Evolutionary conservation across 2,797 vertebrate species (phyloP), one percentile per base, ranked within the genome.

Genomic region (Sebastes itinus): DNA sequence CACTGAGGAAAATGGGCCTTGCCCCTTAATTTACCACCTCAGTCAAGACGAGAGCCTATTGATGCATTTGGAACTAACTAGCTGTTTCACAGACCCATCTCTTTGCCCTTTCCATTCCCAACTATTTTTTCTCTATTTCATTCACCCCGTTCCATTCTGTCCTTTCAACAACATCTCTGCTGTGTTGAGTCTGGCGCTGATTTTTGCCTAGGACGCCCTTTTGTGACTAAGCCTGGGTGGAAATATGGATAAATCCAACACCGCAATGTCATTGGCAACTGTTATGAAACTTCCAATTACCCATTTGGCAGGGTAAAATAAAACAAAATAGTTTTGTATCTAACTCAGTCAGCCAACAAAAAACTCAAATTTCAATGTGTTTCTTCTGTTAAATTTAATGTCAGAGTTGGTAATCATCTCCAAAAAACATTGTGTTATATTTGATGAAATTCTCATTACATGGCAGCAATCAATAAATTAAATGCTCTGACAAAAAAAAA

Each of bases 21-120:
- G 88, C 89, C 88, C 89, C 82, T 87, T 92, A 91, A 93, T 92
- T 94, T 93, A 89, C 86, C 71, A 68, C 88, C 87, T 59, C 69
- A 91, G 88, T 86, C 89, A 79, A 80, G 76, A 88, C 80, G 81
- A 89, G 72, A 83, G 71, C 67, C 87, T 62, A 62, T 65, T 79
- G 86, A 89, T 91, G 85, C 86, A 86, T 91, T 91, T 81, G 72
- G 62, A 91, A 73, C 81, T 89, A 94, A 92, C 89, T 82, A 90
- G 87, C 81, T 87, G 49, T 75, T 78, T 87, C 87, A 67, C 58
- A 90, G 61, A 81, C 58, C 75, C 68, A n/a, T 88, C 74, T 42
- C 38, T 77, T 52, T n/a, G 46, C 46, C 20, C 46, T 52, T 52
- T 52, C 46, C 46, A 20, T 52, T 52, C 46, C 46, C 46, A 52